Evolutionary conservation across 2,888 invertebrate species (phyloP).

Genomic region (Cybosia mesomella): DNA sequence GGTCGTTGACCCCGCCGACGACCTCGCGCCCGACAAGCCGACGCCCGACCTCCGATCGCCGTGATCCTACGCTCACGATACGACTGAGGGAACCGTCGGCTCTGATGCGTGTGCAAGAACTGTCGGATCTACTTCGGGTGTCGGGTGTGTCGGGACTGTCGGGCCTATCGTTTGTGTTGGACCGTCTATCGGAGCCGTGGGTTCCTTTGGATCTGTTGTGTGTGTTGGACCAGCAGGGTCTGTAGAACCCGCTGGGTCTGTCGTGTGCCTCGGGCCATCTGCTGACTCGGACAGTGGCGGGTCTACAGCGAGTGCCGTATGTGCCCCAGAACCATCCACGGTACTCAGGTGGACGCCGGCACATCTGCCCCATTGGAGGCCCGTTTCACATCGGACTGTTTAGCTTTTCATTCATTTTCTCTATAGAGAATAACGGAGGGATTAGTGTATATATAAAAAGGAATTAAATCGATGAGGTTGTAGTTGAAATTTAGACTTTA

Average conservation of each 20-base stretch:
- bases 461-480: slow-evolving; percentile 59
- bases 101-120: slow-evolving; percentile 21
- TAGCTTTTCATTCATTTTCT: slow-evolving; percentile 54
- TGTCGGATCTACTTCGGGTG: slow-evolving; percentile 39
- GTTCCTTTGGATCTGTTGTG: slow-evolving; percentile 30
- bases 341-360: slow-evolving; percentile 81
- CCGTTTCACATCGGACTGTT: slow-evolving; percentile 76
- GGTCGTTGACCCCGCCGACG: slow-evolving; percentile 72
- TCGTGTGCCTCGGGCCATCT: slow-evolving; percentile 23
- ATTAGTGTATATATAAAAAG: slow-evolving; percentile 69
- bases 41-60: slow-evolving; percentile 81
- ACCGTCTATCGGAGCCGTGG: neutral
- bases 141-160: slow-evolving; percentile 22
- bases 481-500: slow-evolving; percentile 69
- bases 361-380: slow-evolving; percentile 82
- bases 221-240: slow-evolving; percentile 25
- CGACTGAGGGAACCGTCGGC: slow-evolving; percentile 36
- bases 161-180: neutral
- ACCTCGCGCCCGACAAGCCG: slow-evolving; percentile 80
- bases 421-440: slow-evolving; percentile 42
- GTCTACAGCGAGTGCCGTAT: slow-evolving; percentile 25
- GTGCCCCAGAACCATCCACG: slow-evolving; percentile 25
- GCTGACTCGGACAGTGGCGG: slow-evolving; percentile 24
- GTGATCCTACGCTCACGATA: slow-evolving; percentile 54
- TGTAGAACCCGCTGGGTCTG: slow-evolving; percentile 15